Evolutionary conservation across 2,797 vertebrate genomes (phyloP).

Genomic region (Sebastes hubbsi): DNA sequence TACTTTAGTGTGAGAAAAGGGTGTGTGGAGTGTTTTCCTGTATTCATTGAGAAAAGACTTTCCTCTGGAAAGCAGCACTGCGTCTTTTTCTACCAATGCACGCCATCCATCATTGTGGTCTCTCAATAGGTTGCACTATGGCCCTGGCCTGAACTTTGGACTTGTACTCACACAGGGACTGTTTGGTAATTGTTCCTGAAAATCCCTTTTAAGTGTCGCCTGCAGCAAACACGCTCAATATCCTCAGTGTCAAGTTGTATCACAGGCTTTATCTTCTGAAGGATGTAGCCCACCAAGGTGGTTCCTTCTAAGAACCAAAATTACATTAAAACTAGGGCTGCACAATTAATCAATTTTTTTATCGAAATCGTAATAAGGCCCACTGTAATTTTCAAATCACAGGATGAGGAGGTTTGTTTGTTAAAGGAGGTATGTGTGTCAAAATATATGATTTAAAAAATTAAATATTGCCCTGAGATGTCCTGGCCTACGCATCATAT

Average conservation of each 20-base stretch:
- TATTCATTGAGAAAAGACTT: not conserved
- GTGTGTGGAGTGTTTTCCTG: constrained; percentile 25
- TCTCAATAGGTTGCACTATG: not conserved
- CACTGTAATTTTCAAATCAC: too few species aligned
- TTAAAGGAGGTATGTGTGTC: not conserved
- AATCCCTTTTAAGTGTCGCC: not conserved
- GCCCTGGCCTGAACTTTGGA: not conserved
- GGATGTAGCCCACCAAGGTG: not conserved
- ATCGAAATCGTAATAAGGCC: too few species aligned
- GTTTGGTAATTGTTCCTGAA: not conserved
- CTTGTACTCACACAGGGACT: not conserved
- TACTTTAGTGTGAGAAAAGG: constrained; percentile 9
- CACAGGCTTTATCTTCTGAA: not conserved
- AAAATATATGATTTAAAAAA: too few species aligned
- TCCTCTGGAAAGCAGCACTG: not conserved
- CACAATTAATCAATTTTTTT: too few species aligned
- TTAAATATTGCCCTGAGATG: fast-evolving
- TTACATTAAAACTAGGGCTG: too few species aligned
- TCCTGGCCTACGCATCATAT: too few species aligned
- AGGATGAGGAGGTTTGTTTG: too few species aligned
- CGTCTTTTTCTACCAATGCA: not conserved
- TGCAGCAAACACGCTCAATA: not conserved
- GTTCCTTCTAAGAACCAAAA: not conserved
- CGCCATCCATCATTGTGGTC: not conserved
- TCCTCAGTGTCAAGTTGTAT: not conserved